Evolutionary conservation across 2,888 invertebrate species (phyloP).

Genomic region (Yponomeuta evonymella): DNA sequence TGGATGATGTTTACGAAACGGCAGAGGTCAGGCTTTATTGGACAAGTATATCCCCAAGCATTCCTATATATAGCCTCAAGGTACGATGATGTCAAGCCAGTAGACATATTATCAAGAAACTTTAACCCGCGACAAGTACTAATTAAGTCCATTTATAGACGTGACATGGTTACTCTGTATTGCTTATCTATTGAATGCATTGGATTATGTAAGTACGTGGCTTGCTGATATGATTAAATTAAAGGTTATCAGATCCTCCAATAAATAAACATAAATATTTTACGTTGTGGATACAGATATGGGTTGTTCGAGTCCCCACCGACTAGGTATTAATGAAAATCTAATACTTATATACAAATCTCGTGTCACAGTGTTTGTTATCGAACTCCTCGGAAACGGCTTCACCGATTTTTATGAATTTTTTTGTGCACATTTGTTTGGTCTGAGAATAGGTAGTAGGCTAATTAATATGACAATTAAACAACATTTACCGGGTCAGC

Average conservation of each 20-base stretch:
- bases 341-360: too few species aligned
- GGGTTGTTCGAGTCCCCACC: too few species aligned
- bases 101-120: conserved; percentile 10
- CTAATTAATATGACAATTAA: too few species aligned
- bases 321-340: too few species aligned
- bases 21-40: conserved; percentile 35
- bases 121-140: conserved; percentile 11
- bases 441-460: too few species aligned
- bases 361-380: too few species aligned
- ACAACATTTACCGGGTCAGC: too few species aligned
- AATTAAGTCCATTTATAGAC: background rate
- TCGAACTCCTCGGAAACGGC: too few species aligned
- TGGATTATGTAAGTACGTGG: background rate
- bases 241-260: conserved; percentile 25
- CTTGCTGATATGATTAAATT: background rate
- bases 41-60: conserved; percentile 41
- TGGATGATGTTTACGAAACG: conserved; percentile 4
- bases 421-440: too few species aligned
- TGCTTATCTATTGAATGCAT: background rate
- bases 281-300: too few species aligned
- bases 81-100: conserved; percentile 48
- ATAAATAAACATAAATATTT: too few species aligned
- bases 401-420: too few species aligned
- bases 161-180: background rate
- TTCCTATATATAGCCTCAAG: conserved; percentile 57